Base-by-base conservation (phyloP, 2,113 vertebrate species). In the Chunga burmeisteri region DNA sequence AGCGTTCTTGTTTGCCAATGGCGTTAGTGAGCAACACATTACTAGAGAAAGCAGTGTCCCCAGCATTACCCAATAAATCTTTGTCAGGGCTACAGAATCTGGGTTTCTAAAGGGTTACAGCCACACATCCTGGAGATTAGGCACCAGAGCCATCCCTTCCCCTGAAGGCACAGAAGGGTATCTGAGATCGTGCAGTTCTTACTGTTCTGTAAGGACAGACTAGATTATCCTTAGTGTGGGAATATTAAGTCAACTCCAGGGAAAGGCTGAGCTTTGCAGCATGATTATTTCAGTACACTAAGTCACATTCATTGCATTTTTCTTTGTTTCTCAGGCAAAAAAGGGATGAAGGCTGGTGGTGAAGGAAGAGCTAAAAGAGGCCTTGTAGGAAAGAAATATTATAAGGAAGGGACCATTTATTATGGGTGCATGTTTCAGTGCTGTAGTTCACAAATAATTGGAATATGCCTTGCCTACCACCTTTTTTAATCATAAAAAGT, bases 11-110 rank as follows among this genome's bases (percentile, higher is more conserved):
- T 36, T 49, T 84, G 58, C 10, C 53, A 27, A 59, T 71, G 25
- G 15, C 52, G 30, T 23, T 58, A 25, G 13, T 1, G 12, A 44
- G 22, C 1, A 1, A 46, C 11, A 17, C 0, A 0, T 7, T 44
- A 27, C 11, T n/a, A 53, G 12, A 62, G 20, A 25, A 75, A 10
- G 16, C 0, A 1, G 3, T 19, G 91, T 83, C 80, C 16, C 26
- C 40, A n/a, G 6, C 12, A 23, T 38, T 27, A 52, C 20, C 47
- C 36, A 62, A 44, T 7, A 86, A 70, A 36, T 9, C 56, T 19
- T 2, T 29, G 7, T 6, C 36, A 63, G 40, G 23, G 15, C 34
- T 5, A 49, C 20, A 38, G 21, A 58, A 71, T 11, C 16, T 52
- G 32, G 17, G 4, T 38, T 18, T 40, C 20, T 53, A 9, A 34